Evolutionary conservation across 2,888 invertebrate species (phyloP).

Genomic region (Pelosia muscerda): DNA sequence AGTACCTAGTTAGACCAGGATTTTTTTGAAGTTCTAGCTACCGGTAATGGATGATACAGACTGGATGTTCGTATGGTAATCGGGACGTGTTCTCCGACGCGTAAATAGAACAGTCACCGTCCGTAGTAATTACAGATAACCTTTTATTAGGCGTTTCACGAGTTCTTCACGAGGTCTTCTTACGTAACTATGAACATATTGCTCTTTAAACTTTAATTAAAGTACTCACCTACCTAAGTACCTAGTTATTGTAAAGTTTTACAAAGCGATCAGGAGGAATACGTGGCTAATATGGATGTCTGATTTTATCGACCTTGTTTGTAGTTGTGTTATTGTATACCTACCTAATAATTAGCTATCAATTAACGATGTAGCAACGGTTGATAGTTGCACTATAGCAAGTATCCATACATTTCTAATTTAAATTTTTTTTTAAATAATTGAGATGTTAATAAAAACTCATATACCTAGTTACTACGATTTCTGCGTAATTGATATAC

Average conservation of each 20-base stretch:
- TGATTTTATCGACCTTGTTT: conserved; percentile 51
- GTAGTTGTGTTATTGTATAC: conserved; percentile 33
- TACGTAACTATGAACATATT: neutral
- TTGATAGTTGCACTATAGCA: too few relatives aligned
- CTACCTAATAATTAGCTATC: conserved; percentile 40
- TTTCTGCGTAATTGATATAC: too few relatives aligned
- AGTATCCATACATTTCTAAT: too few relatives aligned
- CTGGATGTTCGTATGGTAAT: neutral
- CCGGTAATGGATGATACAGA: neutral
- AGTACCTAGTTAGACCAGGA: too few relatives aligned
- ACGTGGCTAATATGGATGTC: conserved; percentile 25
- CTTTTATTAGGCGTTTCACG: neutral
- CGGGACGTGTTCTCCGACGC: neutral
- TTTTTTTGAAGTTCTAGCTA: neutral
- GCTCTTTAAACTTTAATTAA: conserved; percentile 8
- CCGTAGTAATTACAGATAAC: neutral
- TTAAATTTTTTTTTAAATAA: too few relatives aligned
- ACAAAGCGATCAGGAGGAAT: neutral
- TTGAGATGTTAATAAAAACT: too few relatives aligned
- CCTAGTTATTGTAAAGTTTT: neutral
- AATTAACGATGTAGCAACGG: too few relatives aligned
- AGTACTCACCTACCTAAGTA: neutral
- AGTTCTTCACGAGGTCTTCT: neutral
- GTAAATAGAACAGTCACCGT: conserved; percentile 1
- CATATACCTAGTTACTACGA: too few relatives aligned